Base-by-base conservation (phyloP, 2,888 invertebrate species). In the Campoletis raptor region DNA sequence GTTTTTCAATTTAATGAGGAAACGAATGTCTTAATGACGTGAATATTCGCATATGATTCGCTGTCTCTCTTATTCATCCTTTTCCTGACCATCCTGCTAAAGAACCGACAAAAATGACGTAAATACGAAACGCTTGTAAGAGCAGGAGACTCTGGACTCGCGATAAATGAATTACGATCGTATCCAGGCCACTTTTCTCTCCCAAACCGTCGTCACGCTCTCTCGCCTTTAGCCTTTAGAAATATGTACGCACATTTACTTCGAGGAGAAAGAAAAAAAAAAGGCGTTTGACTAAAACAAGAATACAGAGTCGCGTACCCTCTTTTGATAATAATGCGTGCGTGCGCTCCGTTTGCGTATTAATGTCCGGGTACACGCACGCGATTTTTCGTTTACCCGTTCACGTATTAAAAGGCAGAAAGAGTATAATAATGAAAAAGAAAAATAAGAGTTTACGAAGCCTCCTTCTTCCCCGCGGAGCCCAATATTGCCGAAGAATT, bases 271-370 rank as follows among this genome's bases (percentile, higher is more conserved):
- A 30, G 30, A 36, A 36, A 45, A n/a, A 45, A 36, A 54, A 72
- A 78, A 52, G 7, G 30, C 15, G 30, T 30, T 52, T 36, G 61
- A 21, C 15, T 3, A 45, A n/a, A 54, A 37, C 37, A 67, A 82
- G 48, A 61, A 76, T 37, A 67, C 21, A 73, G 69, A 64, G 45
- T 48, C 48, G 12, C 64, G 70, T 37, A 54, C 73, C 82, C 78
- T 78, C 83, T 80, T 87, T 89, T 88, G 91, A 91, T 91, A 90
- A 91, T 91, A 91, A 86, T 80, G 83, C 80, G 85, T 81, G 79
- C 85, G 82, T 85, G 90, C 89, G 90, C 89, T 86, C 87, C 91
- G 90, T 85, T 85, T 83, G 76, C 79, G 85, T 80, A 85, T 83
- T 85, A 85, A 85, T 80, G 83, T 82, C 74, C 69, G 79, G 66